Evolutionary conservation across 2,888 invertebrate species (phyloP), one percentile per base, ranked within the genome.

Genomic region (Melanostoma scalare): DNA sequence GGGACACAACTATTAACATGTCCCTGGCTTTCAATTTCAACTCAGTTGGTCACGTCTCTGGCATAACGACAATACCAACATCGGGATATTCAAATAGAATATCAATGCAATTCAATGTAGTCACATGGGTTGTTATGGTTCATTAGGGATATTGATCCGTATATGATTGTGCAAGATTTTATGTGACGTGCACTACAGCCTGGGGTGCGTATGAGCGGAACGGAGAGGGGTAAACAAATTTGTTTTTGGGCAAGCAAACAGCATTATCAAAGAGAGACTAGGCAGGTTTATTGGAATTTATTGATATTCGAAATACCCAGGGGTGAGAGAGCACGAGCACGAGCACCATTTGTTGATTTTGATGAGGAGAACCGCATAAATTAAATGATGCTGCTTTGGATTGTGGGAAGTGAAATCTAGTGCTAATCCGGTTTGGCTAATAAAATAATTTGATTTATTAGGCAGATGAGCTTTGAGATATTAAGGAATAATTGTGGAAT

Each of bases 61-160:
- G 10, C 52, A 38, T 38, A 61, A 58, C 50, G 9, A 42, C 8
- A 36, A 36, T n/a, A 30, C 20, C n/a, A 42, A 30, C 8, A 31
- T 8, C 56, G 30, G 31, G 42, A 46, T n/a, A 68, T 73, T 56
- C 77, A 73, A 77, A 73, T 68, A 63, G 77, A 82, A 82, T 82
- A 82, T 77, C 82, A 82, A 82, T 82, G 68, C 77, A 82, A 63
- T 77, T 53, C 61, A 77, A 55, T 82, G 52, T 63, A 73, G 82
- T 63, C 77, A 69, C 72, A 72, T 77, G 72, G 50, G 72, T 77
- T 44, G 77, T 82, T 82, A 82, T 68, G 77, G 81, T 77, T 82
- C 81, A 82, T 82, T 77, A 82, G 46, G 77, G 77, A 82, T 82
- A 82, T 77, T 82, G 77, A 82, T 73, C 77, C 63, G 77, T 63